phyloP scores from a whole-genome alignment of 2,888 invertebrate species.

The Cremastobaeus sp. region DNA sequence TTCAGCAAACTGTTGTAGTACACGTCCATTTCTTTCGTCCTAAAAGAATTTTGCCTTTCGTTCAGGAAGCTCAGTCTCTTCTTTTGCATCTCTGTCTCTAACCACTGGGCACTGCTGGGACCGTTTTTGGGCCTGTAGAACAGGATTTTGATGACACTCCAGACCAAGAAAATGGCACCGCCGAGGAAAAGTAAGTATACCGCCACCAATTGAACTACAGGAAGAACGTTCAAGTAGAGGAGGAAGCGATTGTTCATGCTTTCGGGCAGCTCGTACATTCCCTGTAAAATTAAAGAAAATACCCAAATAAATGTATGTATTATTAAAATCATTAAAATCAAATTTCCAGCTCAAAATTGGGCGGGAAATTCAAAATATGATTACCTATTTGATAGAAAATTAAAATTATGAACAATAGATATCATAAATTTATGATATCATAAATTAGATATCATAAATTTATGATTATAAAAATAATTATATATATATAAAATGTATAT shows the following conservation, averaged over 20 bases:
- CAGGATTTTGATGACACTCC: slow-evolving; percentile 78
- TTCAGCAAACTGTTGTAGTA: slow-evolving; percentile 76
- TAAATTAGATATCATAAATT: too few species aligned
- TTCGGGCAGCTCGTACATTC: slow-evolving; percentile 84
- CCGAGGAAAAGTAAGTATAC: slow-evolving; percentile 81
- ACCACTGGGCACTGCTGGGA: slow-evolving; percentile 65
- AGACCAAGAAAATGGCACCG: slow-evolving; percentile 80
- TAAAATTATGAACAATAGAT: too few species aligned
- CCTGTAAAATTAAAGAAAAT: slow-evolving; percentile 78
- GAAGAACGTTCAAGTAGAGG: slow-evolving; percentile 86
- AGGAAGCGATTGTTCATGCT: slow-evolving; percentile 83
- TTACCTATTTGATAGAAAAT: too few species aligned
- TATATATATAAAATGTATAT: too few species aligned
- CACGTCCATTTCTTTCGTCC: slow-evolving; percentile 76
- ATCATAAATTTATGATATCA: too few species aligned
- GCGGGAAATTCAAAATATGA: too few species aligned
- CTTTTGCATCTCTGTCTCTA: slow-evolving; percentile 69
- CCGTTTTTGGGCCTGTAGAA: slow-evolving; percentile 65
- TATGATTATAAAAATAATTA: too few species aligned
- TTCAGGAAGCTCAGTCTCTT: slow-evolving; percentile 69
- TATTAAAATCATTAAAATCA: too few species aligned
- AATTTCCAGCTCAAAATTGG: too few species aligned
- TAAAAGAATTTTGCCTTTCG: slow-evolving; percentile 66
- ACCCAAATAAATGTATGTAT: too few species aligned
- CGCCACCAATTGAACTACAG: slow-evolving; percentile 81